phyloP scores from a whole-genome alignment of 2,113 vertebrate species.

The Carlito syrichta region DNA sequence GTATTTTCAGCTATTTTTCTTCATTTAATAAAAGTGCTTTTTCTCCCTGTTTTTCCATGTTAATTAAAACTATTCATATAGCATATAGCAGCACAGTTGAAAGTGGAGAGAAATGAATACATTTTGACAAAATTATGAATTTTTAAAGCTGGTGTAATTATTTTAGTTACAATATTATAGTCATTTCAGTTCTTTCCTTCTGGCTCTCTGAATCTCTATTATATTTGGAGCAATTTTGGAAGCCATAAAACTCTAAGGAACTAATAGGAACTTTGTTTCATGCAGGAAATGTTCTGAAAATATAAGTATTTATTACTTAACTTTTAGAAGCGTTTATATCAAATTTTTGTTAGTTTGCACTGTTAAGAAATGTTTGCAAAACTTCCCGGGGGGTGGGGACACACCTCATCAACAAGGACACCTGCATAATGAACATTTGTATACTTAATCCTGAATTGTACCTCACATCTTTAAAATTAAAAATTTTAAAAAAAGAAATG shows the following conservation, averaged over 20 bases:
- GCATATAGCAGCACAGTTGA: neutral
- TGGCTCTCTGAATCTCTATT: neutral
- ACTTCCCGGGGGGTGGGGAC: too few relatives aligned
- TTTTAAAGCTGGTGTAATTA: constrained; percentile 26
- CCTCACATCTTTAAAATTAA: too few relatives aligned
- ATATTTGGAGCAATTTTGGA: constrained; percentile 28
- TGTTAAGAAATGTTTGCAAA: constrained; percentile 19
- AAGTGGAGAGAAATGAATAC: neutral
- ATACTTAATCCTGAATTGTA: too few relatives aligned
- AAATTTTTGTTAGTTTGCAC: constrained; percentile 14
- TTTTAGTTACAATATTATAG: neutral
- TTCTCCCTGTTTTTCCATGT: neutral
- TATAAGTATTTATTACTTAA: constrained; percentile 2
- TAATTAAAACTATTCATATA: neutral
- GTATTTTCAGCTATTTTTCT: neutral
- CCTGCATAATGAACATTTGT: too few relatives aligned
- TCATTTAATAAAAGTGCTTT: neutral
- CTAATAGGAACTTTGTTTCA: neutral
- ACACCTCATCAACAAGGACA: too few relatives aligned
- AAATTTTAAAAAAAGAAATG: too few relatives aligned
- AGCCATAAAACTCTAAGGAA: neutral
- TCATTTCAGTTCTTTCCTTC: neutral
- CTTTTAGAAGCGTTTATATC: constrained; percentile 12
- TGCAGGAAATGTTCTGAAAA: neutral
- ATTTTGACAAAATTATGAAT: constrained; percentile 5